These are phyloP conservation scores for Tiliacea aurago DNA, from an alignment of 2,888 invertebrate species.

Conservation along the genomic window DNA sequence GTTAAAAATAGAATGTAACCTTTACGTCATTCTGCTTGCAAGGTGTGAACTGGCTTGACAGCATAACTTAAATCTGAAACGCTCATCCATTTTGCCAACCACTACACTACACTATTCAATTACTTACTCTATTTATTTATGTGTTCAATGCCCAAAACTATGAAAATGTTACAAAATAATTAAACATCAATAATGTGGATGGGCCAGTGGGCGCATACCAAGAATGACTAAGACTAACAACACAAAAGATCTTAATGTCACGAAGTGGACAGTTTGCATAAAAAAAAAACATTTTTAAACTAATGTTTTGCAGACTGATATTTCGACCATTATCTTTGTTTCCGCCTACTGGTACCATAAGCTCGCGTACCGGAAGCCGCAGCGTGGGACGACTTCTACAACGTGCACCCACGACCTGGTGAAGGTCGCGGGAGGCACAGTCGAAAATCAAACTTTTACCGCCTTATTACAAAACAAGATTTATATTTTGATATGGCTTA, in stretches of 20 bases:
- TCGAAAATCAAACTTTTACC: not conserved
- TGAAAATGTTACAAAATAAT: not conserved
- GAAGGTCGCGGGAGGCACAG: too few relatives aligned
- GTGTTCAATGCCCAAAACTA: not conserved
- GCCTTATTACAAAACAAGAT: too few relatives aligned
- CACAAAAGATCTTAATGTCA: too few relatives aligned
- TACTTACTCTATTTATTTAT: not conserved
- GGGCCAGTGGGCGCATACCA: too few relatives aligned
- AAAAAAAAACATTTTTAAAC: not conserved
- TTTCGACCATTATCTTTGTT: not conserved
- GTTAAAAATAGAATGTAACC: conserved; percentile 6
- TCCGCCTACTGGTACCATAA: not conserved
- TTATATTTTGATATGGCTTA: too few relatives aligned
- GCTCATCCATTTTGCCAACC: not conserved
- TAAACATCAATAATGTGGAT: too few relatives aligned
- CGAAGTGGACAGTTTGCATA: too few relatives aligned
- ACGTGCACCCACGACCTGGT: not conserved
- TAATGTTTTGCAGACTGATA: not conserved
- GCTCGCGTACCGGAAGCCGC: not conserved
- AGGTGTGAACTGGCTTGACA: not conserved
- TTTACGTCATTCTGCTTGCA: not conserved
- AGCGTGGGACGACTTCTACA: not conserved
- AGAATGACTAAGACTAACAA: too few relatives aligned
- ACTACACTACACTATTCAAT: not conserved
- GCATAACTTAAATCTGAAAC: not conserved